A percentile compares a stretch with the other conserved stretches of the same genome.
Conservation (phyloP, 2,113 vertebrate species). For the Stegastes partitus region DNA sequence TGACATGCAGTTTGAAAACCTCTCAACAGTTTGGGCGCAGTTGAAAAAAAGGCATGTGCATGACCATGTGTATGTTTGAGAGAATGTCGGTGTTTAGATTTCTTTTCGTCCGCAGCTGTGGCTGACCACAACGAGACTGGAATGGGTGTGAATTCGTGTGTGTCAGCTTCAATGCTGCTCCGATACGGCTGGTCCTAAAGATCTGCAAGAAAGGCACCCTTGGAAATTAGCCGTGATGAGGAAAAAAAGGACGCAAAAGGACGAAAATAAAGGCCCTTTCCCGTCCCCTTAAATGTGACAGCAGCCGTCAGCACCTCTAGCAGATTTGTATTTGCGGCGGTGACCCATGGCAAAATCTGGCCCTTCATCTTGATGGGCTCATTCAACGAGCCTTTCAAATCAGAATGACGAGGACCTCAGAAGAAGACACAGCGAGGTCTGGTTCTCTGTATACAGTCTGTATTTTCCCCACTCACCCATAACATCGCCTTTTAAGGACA, state of each 20-base stretch:
- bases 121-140: constrained; percentile 49
- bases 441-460: neutral
- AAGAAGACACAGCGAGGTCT: constrained; percentile 21
- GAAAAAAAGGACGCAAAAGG: too few species aligned
- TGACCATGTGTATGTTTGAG: constrained; percentile 61
- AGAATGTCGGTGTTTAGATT: constrained; percentile 78
- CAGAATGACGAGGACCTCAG: constrained; percentile 32
- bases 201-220: neutral
- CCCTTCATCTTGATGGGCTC: constrained; percentile 63
- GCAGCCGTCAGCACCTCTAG: constrained; percentile 72
- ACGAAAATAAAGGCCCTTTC: constrained; percentile 72
- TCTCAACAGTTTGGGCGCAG: constrained; percentile 58
- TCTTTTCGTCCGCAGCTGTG: constrained; percentile 71
- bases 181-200: neutral
- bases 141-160: constrained; percentile 32
- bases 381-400: constrained; percentile 67
- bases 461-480: neutral
- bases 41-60: constrained; percentile 60
- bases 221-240: constrained; percentile 67
- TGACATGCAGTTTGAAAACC: constrained; percentile 63
- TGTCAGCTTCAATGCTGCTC: constrained; percentile 10
- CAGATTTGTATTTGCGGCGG: constrained; percentile 60
- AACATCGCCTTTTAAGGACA: constrained; percentile 26
- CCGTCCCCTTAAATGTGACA: constrained; percentile 80
- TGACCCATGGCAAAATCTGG: constrained; percentile 43